Evolutionary conservation across 2,113 vertebrate species (phyloP), one percentile per base, ranked within the genome.

Genomic region (Arothron firmamentum): DNA sequence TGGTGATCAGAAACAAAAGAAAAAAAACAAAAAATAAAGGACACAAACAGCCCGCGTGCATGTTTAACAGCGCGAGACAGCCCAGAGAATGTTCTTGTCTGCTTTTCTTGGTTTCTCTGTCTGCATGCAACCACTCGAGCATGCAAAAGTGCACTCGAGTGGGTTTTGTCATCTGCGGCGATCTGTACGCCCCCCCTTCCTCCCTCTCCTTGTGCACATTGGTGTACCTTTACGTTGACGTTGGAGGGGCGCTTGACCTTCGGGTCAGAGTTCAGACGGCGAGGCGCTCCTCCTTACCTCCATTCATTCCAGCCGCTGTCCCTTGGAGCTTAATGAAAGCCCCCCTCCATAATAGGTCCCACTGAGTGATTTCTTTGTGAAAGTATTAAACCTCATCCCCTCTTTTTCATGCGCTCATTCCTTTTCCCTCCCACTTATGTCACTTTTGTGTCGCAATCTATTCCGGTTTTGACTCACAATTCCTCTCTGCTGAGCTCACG

Each of bases 281-380:
- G 28, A 50, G 74, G 19, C 76, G 12, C 67, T 0, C 52, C 79
- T 49, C 73, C 28, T 43, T 73, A 23, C 67, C 73, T 46, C 53
- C 61, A 23, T 59, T 73, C 57, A 74, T 83, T 83, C 62, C 72
- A 60, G 52, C 1, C 4, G 48, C 80, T 58, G 70, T 76, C 51
- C 63, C 78, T 78, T 78, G 54, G 81, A 76, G 78, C 59, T 53
- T 62, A 83, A 75, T 63, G 70, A 80, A 77, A 80, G 84, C 74
- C 71, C 21, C 2, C 20, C 7, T 21, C 25, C 52, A 83, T 77
- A 86, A 80, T 61, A 63, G 77, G 38, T 2, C 13, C 42, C 38
- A 2, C 59, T 43, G 45, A 82, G 66, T 69, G 56, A 65, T 75
- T 75, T 62, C 74, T 85, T 78, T 85, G 67, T 81, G 61, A n/a